Evolutionary conservation across 2,113 vertebrate genomes (phyloP).

Genomic region (Cettia cetti): DNA sequence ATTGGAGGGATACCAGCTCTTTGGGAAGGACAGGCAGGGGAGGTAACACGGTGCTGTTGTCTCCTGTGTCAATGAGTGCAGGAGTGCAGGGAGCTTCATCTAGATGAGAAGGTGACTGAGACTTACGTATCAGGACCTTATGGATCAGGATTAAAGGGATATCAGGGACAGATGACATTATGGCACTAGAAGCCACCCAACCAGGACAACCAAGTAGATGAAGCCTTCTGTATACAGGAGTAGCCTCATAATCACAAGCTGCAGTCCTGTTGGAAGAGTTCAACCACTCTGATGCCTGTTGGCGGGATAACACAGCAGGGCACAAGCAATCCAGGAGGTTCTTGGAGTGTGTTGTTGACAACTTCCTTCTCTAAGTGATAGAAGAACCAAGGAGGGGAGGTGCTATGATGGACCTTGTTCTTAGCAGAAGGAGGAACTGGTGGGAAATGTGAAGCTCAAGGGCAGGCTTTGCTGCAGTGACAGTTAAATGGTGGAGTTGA

Average conservation of each 20-base stretch:
- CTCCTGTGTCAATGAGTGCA: rapidly evolving
- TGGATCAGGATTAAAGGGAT: not conserved
- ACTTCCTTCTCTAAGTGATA: not conserved
- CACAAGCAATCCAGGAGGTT: not conserved
- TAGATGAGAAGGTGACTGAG: not conserved
- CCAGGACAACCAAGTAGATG: too few relatives aligned
- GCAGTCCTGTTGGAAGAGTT: rapidly evolving
- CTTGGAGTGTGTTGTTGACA: not conserved
- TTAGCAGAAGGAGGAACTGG: not conserved
- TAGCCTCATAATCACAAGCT: not conserved
- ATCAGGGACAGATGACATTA: not conserved
- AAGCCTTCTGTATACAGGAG: not conserved
- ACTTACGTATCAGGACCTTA: not conserved
- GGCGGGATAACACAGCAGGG: not conserved
- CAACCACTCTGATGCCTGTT: not conserved
- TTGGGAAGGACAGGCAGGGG: not conserved
- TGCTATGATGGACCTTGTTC: not conserved
- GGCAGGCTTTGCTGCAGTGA: not conserved
- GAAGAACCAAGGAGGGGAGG: rapidly evolving
- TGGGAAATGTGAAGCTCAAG: rapidly evolving
- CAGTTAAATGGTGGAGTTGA: not conserved
- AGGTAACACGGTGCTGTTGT: not conserved
- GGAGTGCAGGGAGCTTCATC: not conserved
- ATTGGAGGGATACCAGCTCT: not conserved
- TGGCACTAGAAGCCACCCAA: not conserved